Conservation (phyloP, 2,113 vertebrate species). For the Myrmecobius fasciatus region DNA sequence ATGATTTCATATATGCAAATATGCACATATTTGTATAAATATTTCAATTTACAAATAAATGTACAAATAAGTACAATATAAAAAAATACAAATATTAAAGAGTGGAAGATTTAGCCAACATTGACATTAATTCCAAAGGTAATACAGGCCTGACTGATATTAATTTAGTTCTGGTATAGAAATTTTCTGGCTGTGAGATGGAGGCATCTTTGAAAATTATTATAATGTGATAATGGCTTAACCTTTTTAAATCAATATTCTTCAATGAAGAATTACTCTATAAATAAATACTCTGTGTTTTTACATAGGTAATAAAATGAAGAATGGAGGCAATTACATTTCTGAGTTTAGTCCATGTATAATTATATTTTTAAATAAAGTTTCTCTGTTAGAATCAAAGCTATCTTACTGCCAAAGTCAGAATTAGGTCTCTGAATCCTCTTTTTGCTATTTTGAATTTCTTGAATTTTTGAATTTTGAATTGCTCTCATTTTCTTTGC, state of each 20-base stretch:
- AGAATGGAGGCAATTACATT: neutral
- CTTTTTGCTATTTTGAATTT: neutral
- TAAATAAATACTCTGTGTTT: neutral
- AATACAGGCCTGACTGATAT: neutral
- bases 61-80: neutral
- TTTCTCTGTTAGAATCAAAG: neutral
- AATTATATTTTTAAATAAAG: neutral
- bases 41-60: neutral
- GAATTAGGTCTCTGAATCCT: neutral
- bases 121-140: neutral
- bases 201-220: neutral
- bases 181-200: neutral
- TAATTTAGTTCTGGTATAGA: neutral
- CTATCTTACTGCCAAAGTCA: neutral
- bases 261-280: neutral
- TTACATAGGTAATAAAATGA: neutral
- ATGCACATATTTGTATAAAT: neutral
- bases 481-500: neutral
- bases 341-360: neutral
- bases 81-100: conserved; percentile 17
- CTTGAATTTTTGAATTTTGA: too few species aligned
- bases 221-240: neutral
- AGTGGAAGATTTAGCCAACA: neutral
- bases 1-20: neutral
- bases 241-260: neutral